A percentile compares a stretch with the other conserved stretches of the same genome.
phyloP scores from a whole-genome alignment of 2,888 invertebrate species.

The Sinotaia quadrata region DNA sequence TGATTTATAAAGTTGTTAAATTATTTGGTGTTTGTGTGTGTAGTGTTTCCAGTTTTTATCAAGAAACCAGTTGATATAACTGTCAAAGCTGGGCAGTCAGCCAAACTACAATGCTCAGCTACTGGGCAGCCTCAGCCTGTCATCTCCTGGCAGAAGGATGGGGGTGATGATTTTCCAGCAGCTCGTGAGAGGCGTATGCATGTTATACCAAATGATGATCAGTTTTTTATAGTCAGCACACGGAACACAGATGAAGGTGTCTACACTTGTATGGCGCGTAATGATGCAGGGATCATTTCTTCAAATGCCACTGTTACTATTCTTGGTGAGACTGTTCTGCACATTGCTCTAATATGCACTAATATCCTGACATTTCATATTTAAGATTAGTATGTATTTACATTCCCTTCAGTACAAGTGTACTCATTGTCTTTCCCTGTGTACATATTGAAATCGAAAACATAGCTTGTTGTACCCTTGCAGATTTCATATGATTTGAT shows the following conservation, averaged over 20 bases:
- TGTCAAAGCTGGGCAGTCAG: slow-evolving; percentile 87
- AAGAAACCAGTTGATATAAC: slow-evolving; percentile 89
- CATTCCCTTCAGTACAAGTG: too few relatives aligned
- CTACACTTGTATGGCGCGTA: slow-evolving; percentile 93
- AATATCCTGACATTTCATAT: background rate
- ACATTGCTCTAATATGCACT: background rate
- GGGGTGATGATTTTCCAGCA: slow-evolving; percentile 84
- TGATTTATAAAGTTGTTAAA: background rate
- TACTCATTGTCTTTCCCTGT: too few relatives aligned
- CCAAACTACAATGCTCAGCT: slow-evolving; percentile 91
- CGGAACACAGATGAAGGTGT: slow-evolving; percentile 90
- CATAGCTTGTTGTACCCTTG: too few relatives aligned
- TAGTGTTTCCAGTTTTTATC: slow-evolving; percentile 88
- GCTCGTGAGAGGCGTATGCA: slow-evolving; percentile 93
- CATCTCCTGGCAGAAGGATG: slow-evolving; percentile 71
- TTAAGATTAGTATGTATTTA: background rate
- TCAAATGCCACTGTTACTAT: slow-evolving; percentile 90
- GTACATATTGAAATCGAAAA: background rate
- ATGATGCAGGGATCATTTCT: slow-evolving; percentile 88
- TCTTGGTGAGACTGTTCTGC: slow-evolving; percentile 70
- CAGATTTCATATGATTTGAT: too few relatives aligned
- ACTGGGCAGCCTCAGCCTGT: slow-evolving; percentile 87
- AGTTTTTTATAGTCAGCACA: slow-evolving; percentile 92
- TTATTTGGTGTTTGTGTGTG: slow-evolving; percentile 38
- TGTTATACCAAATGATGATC: slow-evolving; percentile 91